Base-by-base conservation (phyloP, 1,140 invertebrate genomes). In the Stegodyphus dumicola region DNA sequence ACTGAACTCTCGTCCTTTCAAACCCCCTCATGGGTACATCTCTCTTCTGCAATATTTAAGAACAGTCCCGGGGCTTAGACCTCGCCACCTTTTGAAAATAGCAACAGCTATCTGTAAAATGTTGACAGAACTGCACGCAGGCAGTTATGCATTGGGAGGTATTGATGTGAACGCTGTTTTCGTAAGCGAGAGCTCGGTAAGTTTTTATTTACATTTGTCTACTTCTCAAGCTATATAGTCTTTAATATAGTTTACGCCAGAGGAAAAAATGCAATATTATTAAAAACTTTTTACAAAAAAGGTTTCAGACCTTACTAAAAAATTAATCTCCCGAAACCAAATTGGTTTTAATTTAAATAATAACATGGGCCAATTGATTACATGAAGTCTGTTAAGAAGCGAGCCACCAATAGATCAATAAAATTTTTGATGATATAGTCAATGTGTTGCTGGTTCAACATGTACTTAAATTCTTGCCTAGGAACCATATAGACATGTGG, bases 101-200 rank as follows among this genome's bases (percentile, higher is more conserved):
- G 80, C 88, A 6, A 77, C 69, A 64, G 87, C 79, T 10, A 56
- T 89, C 9, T 88, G 88, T 79, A 74, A 87, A 48, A 75, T 75
- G 7, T 52, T 89, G 0, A 77, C 87, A 17, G 88, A 89, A 60
- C 69, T 89, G 6, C 89, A 89, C 65, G 69, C 60, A 13, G 77
- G 17, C 15, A 87, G 88, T 65, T 88, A 87, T 33, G 86, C 88
- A 17, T 52, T 89, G 9, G 89, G 89, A 64, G 87, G 88, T 13
- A 88, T 89, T 18, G 78, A 86, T 53, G 86, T 88, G 11, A 87
- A 89, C 71, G 88, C 88, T 79, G 87, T 89, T 11, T 89, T 89
- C 48, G 88, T 89, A 6, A 78, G 87, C 56, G 83, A 70, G 49
- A 10, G 9, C 6, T n/a, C 60, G 9, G 81, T 85, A 69, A 83